Base-by-base conservation (phyloP, 2,113 vertebrate genomes). In the Xenopus laevis region DNA sequence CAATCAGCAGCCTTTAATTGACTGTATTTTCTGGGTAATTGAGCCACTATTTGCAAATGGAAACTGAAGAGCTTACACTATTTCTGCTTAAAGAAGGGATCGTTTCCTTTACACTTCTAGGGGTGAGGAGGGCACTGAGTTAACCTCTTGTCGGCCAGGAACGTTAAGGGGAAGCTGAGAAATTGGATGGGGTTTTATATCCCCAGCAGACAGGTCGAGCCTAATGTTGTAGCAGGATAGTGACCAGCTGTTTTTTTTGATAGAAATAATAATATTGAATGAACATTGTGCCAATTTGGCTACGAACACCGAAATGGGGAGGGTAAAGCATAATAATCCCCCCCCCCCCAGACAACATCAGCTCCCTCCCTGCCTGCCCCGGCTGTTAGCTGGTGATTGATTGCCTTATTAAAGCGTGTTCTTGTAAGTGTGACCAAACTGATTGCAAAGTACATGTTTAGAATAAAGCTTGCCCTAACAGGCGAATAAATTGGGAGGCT, bases 381-480 rank as follows among this genome's bases (percentile, higher is more conserved):
- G 85, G 86, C 90, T 89, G 90, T 90, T 93, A 90, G 84, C 55
- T 27, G 83, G 87, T 96, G 96, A 99, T 98, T 97, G 96, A 99
- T 97, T 91, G 95, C 93, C 95, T 98, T 98, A 98, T 98, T 98
- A 98, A 95, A 94, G 90, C 92, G 87, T 94, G 93, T 94, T 97
- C 95, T 95, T 98, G 96, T 99, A 96, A 95, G 91, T 96, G 96
- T 99, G 95, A 98, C 97, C 94, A 85, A 94, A 90, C 91, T 96
- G 94, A 97, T 98, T 98, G 95, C 95, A 90, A 94, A 94, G 94
- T 95, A 96, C 96, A 97, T 97, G 96, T 95, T 95, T 94, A 93
- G 94, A 94, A 95, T 97, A 97, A 97, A 95, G 92, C 87, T 92
- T 89, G 87, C 92, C 95, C 98, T 98, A 96, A 92, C 91, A 92